Base-by-base conservation (phyloP, 2,113 vertebrate genomes). In the Myocastor coypus region DNA sequence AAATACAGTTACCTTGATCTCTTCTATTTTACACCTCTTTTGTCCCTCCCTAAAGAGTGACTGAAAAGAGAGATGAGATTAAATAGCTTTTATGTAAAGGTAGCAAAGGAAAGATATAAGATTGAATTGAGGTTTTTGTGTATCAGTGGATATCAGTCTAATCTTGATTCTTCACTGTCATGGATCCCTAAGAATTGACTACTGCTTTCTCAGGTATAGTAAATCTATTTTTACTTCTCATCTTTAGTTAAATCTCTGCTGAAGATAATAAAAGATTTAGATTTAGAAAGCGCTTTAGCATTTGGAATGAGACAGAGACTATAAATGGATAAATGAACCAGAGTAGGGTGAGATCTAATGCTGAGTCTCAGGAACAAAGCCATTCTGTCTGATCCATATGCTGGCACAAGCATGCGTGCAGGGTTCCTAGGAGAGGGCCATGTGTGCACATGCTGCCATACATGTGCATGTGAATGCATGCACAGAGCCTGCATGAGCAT, bases 201-300 rank as follows among this genome's bases (percentile, higher is more conserved):
- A 13, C 28, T 93, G 52, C 42, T 55, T 26, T 92, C 61, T 94
- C 64, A 46, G 57, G 73, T 20, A 80, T 20, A 93, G 61, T 97
- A 92, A 94, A 89, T 64, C 88, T 98, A 95, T 97, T 97, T 98
- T 98, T 97, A 97, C 94, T 42, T 5, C 50, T 89, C 52, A 5
- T 96, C 75, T 94, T 94, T 95, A 91, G 92, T 97, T 97, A 82
- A 88, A 95, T 94, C 89, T 89, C 82, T 93, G 94, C 81, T 42
- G 42, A 96, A 97, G 89, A 92, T 98, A 96, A 97, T 98, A 94
- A 98, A 98, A 98, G 94, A 98, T 98, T 98, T 97, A 98, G 94
- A 68, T 96, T 82, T 94, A 97, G 96, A 96, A 91, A 97, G 95
- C n/a, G 90, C 92, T 97, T 93, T 94, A 93, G 97, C 97, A 96